Evolutionary conservation across 2,888 invertebrate species (phyloP), one percentile per base, ranked within the genome.

Genomic region (Mythimna lalbum): DNA sequence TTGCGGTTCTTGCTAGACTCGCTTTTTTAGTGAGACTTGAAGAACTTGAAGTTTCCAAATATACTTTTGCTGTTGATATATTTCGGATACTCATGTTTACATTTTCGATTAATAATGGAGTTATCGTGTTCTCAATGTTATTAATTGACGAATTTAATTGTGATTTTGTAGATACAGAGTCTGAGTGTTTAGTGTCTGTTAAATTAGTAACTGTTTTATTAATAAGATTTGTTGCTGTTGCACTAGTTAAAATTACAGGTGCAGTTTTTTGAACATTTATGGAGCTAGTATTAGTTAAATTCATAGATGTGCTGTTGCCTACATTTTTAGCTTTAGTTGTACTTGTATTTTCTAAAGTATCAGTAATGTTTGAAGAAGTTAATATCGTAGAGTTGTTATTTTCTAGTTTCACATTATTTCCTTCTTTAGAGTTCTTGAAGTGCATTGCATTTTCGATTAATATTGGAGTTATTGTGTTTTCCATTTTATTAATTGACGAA

Each of bases 91-190:
- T 7, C 7, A 1, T 33, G 53, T 6, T 50, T 12, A 7, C 12
- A 19, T n/a, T 49, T 23, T 21, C n/a, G 14, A 36, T 71, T 60
- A 55, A 43, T 52, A 31, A n/a, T 33, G 50, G 52, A 23, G 14
- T 33, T 39, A 27, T 17, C 17, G 1, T 64, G 7, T 6, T 47
- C 1, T 21, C 17, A 12, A 27, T 27, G 2, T n/a, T 56, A 36
- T 10, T 27, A 1, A 14, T 17, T 36, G n/a, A 14, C 19, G 21
- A 14, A 57, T 36, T 39, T 19, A 43, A 50, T 23, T 2, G 1
- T 33, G 21, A 21, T 19, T 19, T 53, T 31, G 12, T 6, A 39
- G 52, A 31, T 14, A 23, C 49, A 1, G 4, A n/a, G 14, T 43
- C 43, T 43, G 63, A 27, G 9, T 3, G 4, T 31, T 9, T 17